These are phyloP conservation scores for Picathartes gymnocephalus DNA, from an alignment of 2,113 vertebrate genomes.

Conservation along the genomic window DNA sequence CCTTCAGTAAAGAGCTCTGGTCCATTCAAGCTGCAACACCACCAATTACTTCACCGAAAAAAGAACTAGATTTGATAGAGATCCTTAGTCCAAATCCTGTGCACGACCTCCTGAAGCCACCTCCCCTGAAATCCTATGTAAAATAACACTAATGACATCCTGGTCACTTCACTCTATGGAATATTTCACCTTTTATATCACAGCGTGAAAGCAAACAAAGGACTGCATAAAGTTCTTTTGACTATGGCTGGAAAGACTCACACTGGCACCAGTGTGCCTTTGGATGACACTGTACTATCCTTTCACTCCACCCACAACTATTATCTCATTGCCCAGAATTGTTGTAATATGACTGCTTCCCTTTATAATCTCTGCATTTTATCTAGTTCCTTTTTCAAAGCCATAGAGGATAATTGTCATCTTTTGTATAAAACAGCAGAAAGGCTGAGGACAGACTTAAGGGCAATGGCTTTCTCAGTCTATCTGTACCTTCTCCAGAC, in stretches of 20 bases:
- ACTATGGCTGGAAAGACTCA: background rate
- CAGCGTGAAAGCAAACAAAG: background rate
- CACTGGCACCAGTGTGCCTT: background rate
- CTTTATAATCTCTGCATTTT: conserved; percentile 24
- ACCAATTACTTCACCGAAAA: background rate
- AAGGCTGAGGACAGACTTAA: background rate
- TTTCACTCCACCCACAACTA: background rate
- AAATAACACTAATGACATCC: background rate
- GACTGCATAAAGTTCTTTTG: background rate
- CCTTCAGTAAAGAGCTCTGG: background rate
- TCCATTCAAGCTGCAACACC: background rate
- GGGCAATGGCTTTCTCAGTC: background rate
- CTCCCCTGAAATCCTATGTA: background rate
- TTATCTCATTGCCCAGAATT: background rate
- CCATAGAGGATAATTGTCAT: background rate
- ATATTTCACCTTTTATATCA: background rate
- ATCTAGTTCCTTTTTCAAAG: conserved; percentile 12
- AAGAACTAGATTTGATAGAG: background rate
- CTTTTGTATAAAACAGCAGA: background rate
- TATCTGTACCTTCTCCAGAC: background rate
- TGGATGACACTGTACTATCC: background rate
- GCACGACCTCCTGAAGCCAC: background rate
- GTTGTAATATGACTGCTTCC: conserved; percentile 10
- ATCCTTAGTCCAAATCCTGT: background rate
- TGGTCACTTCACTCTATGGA: background rate